These are phyloP conservation scores for Fulmarus glacialis DNA, from an alignment of 2,113 vertebrate species.

Conservation along the genomic window DNA sequence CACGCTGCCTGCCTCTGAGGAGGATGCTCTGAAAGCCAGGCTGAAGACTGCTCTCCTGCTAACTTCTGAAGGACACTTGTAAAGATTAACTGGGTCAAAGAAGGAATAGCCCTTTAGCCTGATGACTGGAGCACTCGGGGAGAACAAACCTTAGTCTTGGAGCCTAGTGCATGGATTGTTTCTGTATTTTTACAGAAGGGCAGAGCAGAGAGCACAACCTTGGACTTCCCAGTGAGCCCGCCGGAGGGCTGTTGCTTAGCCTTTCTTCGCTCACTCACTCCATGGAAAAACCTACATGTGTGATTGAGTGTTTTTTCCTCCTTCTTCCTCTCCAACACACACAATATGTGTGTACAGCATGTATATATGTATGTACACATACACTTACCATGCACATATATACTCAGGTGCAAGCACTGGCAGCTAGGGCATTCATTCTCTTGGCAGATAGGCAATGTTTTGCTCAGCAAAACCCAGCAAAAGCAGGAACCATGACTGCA, in stretches of 20 bases:
- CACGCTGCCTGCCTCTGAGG: not conserved
- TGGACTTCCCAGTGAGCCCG: not conserved
- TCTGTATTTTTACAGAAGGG: not conserved
- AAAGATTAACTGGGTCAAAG: not conserved
- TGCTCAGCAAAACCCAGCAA: not conserved
- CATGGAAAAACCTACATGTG: not conserved
- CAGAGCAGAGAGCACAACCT: not conserved
- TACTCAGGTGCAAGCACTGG: not conserved
- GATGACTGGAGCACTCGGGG: not conserved
- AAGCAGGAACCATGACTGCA: not conserved
- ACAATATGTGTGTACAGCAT: not conserved
- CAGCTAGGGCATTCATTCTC: not conserved
- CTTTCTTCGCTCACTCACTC: not conserved
- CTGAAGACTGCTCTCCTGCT: not conserved
- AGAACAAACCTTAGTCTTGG: not conserved
- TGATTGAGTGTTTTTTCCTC: not conserved
- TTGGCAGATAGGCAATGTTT: not conserved
- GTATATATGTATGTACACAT: no score
- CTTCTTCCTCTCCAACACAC: not conserved
- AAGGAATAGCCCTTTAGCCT: not conserved
- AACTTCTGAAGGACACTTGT: not conserved
- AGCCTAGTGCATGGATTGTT: not conserved
- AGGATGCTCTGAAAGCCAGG: not conserved
- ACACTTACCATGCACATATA: not conserved
- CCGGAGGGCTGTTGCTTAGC: not conserved